Conservation (phyloP, 2,113 vertebrate genomes). For the Andinoacara biseriatus region DNA sequence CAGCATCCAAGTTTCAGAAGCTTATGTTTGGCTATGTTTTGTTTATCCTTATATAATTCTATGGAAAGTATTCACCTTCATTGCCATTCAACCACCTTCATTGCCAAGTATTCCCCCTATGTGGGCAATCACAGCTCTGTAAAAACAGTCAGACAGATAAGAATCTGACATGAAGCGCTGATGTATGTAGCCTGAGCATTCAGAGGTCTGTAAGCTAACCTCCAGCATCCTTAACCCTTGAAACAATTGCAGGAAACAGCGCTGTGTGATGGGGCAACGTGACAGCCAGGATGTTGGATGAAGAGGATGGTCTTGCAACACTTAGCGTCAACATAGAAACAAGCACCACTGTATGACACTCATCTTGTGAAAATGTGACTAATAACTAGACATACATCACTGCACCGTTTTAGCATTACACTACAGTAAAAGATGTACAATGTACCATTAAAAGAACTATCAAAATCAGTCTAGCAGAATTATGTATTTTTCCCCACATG, state of each 20-base stretch:
- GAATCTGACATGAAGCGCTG: neutral
- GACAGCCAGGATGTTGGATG: slow-evolving; percentile 70
- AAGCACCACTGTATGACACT: neutral
- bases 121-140: neutral
- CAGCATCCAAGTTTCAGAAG: neutral
- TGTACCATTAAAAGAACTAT: neutral
- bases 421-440: neutral
- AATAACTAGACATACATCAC: neutral
- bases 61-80: neutral
- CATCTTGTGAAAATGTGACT: neutral
- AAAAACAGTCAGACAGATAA: slow-evolving; percentile 47
- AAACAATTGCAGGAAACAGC: slow-evolving; percentile 77
- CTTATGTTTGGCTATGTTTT: neutral
- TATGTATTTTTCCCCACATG: neutral
- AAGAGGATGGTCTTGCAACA: slow-evolving; percentile 17
- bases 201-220: slow-evolving; percentile 40
- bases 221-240: slow-evolving; percentile 26
- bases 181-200: neutral
- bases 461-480: neutral
- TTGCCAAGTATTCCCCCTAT: neutral
- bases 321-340: neutral
- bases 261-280: slow-evolving; percentile 43
- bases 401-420: neutral
- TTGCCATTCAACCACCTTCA: neutral
- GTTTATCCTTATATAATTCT: slow-evolving; percentile 30